These are phyloP conservation scores for Limenitis camilla DNA, from an alignment of 2,888 invertebrate species.

Conservation along the genomic window DNA sequence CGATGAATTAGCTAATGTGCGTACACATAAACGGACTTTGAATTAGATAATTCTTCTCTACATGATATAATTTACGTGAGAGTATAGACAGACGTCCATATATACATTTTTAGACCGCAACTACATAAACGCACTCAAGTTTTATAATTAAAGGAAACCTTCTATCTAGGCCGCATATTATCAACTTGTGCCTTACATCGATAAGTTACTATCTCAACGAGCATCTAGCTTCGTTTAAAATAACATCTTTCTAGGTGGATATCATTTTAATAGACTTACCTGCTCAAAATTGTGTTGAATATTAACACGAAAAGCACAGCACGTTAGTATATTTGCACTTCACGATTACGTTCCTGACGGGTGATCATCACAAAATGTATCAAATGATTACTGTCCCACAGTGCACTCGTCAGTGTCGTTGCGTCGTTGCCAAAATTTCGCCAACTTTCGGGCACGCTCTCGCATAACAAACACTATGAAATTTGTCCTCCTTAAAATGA, in stretches of 20 bases:
- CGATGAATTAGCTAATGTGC: no score
- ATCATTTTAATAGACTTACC: constrained; percentile 2
- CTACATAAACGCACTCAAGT: neutral
- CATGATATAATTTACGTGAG: no score
- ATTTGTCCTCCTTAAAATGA: constrained; percentile 37
- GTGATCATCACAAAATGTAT: constrained; percentile 48
- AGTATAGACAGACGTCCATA: no score
- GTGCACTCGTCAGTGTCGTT: constrained; percentile 32
- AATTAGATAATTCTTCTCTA: no score
- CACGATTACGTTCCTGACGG: constrained; percentile 48
- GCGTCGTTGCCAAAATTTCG: constrained; percentile 62
- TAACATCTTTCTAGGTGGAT: neutral
- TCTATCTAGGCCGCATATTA: constrained; percentile 14
- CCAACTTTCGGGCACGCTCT: constrained; percentile 43
- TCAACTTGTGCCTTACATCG: neutral
- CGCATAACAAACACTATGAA: constrained; percentile 53
- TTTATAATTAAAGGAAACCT: constrained; percentile 14
- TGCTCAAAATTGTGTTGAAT: neutral
- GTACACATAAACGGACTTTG: no score
- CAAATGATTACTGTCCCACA: constrained; percentile 38
- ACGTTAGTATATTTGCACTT: constrained; percentile 19
- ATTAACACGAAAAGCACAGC: constrained; percentile 13
- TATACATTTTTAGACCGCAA: no score
- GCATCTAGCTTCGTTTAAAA: neutral
- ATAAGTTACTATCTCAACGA: constrained; percentile 1